Conservation (phyloP, 2,797 vertebrate genomes). For the Odontamblyopus rebecca region DNA sequence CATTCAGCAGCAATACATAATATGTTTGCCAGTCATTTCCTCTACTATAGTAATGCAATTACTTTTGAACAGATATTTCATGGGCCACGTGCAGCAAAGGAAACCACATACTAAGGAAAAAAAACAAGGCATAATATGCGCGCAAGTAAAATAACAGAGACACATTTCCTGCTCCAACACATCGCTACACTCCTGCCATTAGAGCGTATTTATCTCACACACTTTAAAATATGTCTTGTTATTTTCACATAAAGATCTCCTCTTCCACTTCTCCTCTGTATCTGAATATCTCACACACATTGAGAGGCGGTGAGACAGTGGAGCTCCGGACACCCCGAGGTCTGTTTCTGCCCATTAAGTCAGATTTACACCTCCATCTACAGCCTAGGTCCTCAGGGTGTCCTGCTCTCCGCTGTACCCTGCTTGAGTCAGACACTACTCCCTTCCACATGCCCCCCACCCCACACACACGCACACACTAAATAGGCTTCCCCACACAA, state of each 20-base stretch:
- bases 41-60: neutral
- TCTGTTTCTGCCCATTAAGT: conserved; percentile 43
- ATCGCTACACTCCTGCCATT: conserved; percentile 35
- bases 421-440: conserved; percentile 15
- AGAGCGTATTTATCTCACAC: conserved; percentile 52
- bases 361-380: conserved; percentile 51
- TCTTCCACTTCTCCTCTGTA: conserved; percentile 25
- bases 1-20: neutral
- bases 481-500: neutral
- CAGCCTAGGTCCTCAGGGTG: conserved; percentile 26
- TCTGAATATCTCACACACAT: conserved; percentile 12
- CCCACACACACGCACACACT: no score
- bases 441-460: no score
- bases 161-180: conserved; percentile 24
- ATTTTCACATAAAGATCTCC: conserved; percentile 39
- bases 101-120: conserved; percentile 6
- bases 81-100: neutral
- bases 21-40: neutral
- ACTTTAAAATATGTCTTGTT: conserved; percentile 46
- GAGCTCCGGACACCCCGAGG: conserved; percentile 30
- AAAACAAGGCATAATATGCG: conserved; percentile 9
- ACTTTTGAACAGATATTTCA: conserved; percentile 1
- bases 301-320: conserved; percentile 13
- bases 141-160: conserved; percentile 14
- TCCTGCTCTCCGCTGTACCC: conserved; percentile 30